Percentiles rank a stretch among this genome's conserved stretches.
Conservation (phyloP, 1,140 invertebrate species). For the Drosophila sucinea region DNA sequence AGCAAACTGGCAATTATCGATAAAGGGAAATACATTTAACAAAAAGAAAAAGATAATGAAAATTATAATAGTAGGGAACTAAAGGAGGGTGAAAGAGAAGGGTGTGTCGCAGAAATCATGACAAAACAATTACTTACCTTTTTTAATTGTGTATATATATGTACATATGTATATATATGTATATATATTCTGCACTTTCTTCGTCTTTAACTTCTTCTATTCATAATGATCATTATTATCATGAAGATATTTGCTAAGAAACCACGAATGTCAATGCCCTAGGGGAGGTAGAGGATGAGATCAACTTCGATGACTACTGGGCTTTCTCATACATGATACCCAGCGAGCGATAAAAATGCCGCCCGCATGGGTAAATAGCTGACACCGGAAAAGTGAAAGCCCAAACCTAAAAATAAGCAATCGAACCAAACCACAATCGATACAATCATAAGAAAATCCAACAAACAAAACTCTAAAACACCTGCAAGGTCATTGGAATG, state of each 20-base stretch:
- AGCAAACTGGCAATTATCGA: conserved; percentile 28
- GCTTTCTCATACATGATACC: conserved; percentile 50
- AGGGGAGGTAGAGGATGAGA: conserved; percentile 34
- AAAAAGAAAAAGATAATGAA: neutral
- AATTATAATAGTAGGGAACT: too few species aligned
- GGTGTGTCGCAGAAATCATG: too few species aligned
- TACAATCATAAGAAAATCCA: conserved; percentile 1
- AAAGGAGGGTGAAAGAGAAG: too few species aligned
- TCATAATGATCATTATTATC: conserved; percentile 13
- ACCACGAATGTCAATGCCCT: conserved; percentile 64
- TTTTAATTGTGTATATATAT: conserved; percentile 26
- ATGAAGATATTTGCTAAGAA: conserved; percentile 51
- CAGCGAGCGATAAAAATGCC: conserved; percentile 21
- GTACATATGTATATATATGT: conserved; percentile 20
- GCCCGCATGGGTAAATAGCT: conserved; percentile 28
- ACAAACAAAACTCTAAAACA: conserved; percentile 2
- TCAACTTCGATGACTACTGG: conserved; percentile 39
- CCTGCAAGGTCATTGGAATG: conserved; percentile 6
- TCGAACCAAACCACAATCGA: neutral
- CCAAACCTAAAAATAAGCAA: conserved; percentile 54
- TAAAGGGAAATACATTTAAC: conserved; percentile 40
- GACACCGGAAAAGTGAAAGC: conserved; percentile 63
- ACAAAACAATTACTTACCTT: conserved; percentile 13
- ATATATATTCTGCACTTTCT: conserved; percentile 69
- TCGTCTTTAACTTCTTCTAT: conserved; percentile 26